Base-by-base conservation (phyloP, 2,113 vertebrate genomes). In the Budorcas taxicolor region DNA sequence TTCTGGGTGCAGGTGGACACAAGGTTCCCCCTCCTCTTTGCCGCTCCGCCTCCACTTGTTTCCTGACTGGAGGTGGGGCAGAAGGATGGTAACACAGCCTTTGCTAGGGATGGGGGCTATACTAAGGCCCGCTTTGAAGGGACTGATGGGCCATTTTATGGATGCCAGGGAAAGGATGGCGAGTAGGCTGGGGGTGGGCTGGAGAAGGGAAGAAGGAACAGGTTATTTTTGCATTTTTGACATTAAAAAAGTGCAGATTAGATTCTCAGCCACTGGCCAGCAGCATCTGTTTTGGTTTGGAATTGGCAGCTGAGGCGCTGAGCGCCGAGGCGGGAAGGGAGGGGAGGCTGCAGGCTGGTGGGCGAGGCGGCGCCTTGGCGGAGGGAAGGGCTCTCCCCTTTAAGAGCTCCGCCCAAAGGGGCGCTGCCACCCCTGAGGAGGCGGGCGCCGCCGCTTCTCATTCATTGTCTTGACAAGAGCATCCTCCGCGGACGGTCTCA, bases 391-490 rank as follows among this genome's bases (percentile, higher is more conserved):
- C 89, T 62, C 27, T 33, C n/a, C 29, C 90, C 87, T 53, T 50
- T 16, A 7, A 31, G 89, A 97, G 97, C 93, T 97, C 97, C 71
- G 97, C 98, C 97, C 96, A 55, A 92, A 98, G 97, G 96, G 97
- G 97, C 97, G 98, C 97, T 90, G 97, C 97, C 98, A 93, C 58
- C 52, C 64, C 60, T 86, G 62, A 96, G 98, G 97, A 96, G 97
- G 97, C 97, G 92, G 98, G 97, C 85, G 89, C 78, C 10, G 76
- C 64, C 19, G 92, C 94, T 92, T 89, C 97, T 95, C 98, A 98
- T 98, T 98, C 98, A 98, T 98, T 98, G 98, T 98, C 97, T 97
- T 98, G 98, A 98, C 98, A 96, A 94, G 98, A 97, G 98, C 98
- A 98, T 98, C 98, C 95, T 98, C 95, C 31, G 95, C 93, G 36